Conservation (phyloP, 2,888 invertebrate genomes). For the Drosophila setosimentum region DNA sequence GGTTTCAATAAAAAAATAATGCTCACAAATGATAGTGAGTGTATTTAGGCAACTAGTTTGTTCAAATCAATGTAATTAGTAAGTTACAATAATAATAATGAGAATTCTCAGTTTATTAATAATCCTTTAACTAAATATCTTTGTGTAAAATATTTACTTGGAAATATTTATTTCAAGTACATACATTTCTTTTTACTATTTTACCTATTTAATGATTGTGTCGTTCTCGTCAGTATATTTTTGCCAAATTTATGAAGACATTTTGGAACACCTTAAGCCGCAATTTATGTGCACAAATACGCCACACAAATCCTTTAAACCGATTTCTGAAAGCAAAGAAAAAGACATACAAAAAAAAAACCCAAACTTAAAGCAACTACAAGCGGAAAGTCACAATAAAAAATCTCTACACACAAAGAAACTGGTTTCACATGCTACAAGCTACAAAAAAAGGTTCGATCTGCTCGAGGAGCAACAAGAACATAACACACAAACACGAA, state of each 20-base stretch:
- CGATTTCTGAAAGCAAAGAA: constrained; percentile 64
- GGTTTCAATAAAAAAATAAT: neutral
- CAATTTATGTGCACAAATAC: constrained; percentile 64
- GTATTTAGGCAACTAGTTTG: neutral
- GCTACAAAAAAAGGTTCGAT: constrained; percentile 66
- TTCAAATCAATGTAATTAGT: neutral
- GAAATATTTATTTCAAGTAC: neutral
- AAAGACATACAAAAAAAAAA: constrained; percentile 18
- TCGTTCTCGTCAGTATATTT: constrained; percentile 4
- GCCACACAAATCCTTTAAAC: constrained; percentile 70
- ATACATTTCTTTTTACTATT: neutral
- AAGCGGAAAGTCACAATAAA: constrained; percentile 56
- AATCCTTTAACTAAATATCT: too few species aligned
- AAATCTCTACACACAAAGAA: constrained; percentile 73
- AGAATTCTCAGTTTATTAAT: neutral
- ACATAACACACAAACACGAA: constrained; percentile 62
- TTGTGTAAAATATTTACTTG: neutral
- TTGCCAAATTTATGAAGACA: constrained; percentile 61
- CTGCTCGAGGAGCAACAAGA: constrained; percentile 51
- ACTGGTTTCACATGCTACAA: constrained; percentile 68
- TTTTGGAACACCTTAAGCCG: constrained; percentile 56
- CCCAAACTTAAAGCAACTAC: constrained; percentile 48
- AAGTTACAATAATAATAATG: neutral
- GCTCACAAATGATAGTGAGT: neutral
- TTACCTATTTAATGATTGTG: neutral